Base-by-base conservation (phyloP, 2,888 invertebrate species). In the Drosophila monieri region DNA sequence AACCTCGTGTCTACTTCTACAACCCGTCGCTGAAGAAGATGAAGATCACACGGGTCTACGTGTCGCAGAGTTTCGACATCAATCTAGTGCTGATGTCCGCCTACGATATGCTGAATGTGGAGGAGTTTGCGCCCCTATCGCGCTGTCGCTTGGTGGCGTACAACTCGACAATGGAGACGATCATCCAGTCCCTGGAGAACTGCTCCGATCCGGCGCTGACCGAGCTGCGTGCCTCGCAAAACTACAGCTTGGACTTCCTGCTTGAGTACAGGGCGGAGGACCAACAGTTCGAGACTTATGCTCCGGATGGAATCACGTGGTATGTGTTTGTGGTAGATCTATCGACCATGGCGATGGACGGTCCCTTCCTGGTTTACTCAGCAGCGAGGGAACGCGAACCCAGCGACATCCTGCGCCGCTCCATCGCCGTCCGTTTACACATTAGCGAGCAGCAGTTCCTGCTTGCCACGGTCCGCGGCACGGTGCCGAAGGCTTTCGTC, bases 141-240 rank as follows among this genome's bases (percentile, higher is more conserved):
- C 94, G 94, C 71, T 95, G 95, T 83, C 94, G 96, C 5, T 91
- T 97, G 25, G 95, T 96, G 18, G 93, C 93, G 58, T 96, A 95
- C 84, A 94, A 95, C 83, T 93, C 93, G 57, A 90, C 87, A 2
- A 76, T 83, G 41, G 95, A 95, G 71, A 93, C 94, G 9, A 93
- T 96, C 25, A 94, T 95, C 70, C 93, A 93, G 68, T 95, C 95
- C 60, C 95, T 94, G 81, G 95, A 95, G 69, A 76, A 71, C 21
- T 90, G 93, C 49, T 89, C 92, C 18, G 86, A 89, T 54, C 77
- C 80, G 2, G 91, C 92, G 1, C 39, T 89, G 23, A 78, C 81
- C 8, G 86, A 88, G n/a, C 60, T 90, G 49, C 77, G 81, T 9
- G 73, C 74, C 1, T 57, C 77, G 0, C 74, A 68, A 12, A 89